Conservation (phyloP, 2,888 invertebrate genomes). For the Xanthorhoe spadicearia region DNA sequence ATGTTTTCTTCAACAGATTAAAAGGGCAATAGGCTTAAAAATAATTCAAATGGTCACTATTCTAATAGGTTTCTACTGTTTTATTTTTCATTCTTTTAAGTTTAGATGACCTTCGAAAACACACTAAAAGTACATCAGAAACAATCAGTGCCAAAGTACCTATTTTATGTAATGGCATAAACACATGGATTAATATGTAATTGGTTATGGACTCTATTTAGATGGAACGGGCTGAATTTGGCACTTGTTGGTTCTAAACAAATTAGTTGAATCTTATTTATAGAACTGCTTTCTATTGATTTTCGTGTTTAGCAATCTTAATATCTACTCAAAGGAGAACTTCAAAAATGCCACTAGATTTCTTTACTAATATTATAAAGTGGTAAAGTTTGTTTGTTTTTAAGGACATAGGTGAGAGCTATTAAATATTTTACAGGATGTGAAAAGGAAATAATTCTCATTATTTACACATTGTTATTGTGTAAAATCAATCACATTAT, state of each 20-base stretch:
- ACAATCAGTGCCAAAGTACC: not conserved
- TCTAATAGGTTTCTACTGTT: too few species aligned
- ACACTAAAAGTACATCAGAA: not conserved
- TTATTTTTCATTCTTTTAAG: too few species aligned
- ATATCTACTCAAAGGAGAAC: not conserved
- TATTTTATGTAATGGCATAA: slow-evolving; percentile 8
- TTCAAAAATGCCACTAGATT: not conserved
- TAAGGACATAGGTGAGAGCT: too few species aligned
- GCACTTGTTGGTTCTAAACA: slow-evolving; percentile 19
- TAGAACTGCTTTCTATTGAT: slow-evolving; percentile 10
- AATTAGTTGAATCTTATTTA: slow-evolving; percentile 20
- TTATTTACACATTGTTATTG: too few species aligned
- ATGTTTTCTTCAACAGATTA: too few species aligned
- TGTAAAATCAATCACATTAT: not conserved
- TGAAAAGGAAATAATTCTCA: too few species aligned
- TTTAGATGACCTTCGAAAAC: not conserved
- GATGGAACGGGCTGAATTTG: slow-evolving; percentile 23
- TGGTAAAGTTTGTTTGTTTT: too few species aligned
- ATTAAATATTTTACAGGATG: too few species aligned
- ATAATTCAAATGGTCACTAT: too few species aligned
- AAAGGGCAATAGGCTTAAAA: too few species aligned
- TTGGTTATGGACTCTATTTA: slow-evolving; percentile 23
- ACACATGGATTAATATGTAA: slow-evolving; percentile 1
- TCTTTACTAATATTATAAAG: too few species aligned
- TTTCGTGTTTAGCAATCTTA: not conserved